Percentiles rank a stretch among this genome's conserved stretches.
Conservation (phyloP, 2,797 vertebrate species). For the Fistularia tabacaria region DNA sequence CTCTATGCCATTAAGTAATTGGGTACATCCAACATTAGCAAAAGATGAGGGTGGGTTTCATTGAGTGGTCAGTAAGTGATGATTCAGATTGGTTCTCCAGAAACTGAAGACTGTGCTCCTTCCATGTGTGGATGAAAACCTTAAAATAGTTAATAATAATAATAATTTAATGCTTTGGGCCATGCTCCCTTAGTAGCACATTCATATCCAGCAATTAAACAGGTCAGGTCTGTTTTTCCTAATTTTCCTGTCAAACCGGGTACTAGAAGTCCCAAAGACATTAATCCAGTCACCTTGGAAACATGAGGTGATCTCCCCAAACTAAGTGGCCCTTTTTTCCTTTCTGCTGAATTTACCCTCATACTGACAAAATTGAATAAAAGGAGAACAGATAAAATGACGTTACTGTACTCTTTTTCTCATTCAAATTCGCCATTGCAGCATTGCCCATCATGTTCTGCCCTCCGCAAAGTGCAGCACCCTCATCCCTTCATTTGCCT, state of each 20-base stretch:
- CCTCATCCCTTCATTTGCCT: no score
- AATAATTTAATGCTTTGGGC: slow-evolving; percentile 12
- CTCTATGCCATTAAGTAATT: slow-evolving; percentile 20
- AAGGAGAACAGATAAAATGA: slow-evolving; percentile 46
- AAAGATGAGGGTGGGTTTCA: background rate
- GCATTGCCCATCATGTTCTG: slow-evolving; percentile 30
- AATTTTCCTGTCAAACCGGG: slow-evolving; percentile 24
- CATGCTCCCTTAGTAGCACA: slow-evolving; percentile 11
- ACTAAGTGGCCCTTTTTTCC: slow-evolving; percentile 23
- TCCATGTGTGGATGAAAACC: background rate
- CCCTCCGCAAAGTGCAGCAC: no score
- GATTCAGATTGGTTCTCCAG: slow-evolving; percentile 9
- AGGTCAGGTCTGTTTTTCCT: slow-evolving; percentile 45
- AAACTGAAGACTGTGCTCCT: background rate
- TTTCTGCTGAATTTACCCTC: slow-evolving; percentile 33
- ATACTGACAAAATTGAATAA: slow-evolving; percentile 42
- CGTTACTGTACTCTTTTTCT: slow-evolving; percentile 26
- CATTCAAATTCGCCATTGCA: slow-evolving; percentile 3
- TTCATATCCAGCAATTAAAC: slow-evolving; percentile 23
- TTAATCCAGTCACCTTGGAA: slow-evolving; percentile 46
- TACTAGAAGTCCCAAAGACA: slow-evolving; percentile 19
- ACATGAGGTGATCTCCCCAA: slow-evolving; percentile 40
- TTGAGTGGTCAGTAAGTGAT: background rate
- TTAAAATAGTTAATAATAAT: slow-evolving; percentile 43
- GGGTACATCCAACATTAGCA: background rate